Conservation (phyloP, 2,888 invertebrate species). For the Drosophila flavopinicola region DNA sequence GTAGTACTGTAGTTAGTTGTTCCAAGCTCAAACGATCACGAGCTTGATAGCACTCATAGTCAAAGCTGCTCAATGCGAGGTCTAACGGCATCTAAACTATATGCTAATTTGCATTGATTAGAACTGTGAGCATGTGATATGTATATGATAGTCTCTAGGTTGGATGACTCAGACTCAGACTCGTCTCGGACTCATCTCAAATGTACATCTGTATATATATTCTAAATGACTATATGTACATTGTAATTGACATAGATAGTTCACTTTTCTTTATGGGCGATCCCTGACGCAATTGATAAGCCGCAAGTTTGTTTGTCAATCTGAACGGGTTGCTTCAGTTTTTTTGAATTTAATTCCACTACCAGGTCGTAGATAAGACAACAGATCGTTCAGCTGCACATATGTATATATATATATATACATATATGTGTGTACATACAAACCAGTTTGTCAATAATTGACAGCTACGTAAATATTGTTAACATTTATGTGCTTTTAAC, state of each 20-base stretch:
- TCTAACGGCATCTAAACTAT: conserved; percentile 33
- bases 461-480: conserved; percentile 75
- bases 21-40: conserved; percentile 50
- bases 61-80: not conserved
- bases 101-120: conserved; percentile 65
- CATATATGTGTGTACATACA: conserved; percentile 25
- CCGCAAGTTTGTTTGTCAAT: conserved; percentile 20
- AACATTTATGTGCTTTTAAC: conserved; percentile 56
- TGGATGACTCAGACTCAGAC: conserved; percentile 58
- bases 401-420: not conserved
- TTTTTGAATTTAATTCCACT: conserved; percentile 46
- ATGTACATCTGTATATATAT: conserved; percentile 5
- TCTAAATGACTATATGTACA: not conserved
- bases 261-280: conserved; percentile 15
- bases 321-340: conserved; percentile 10
- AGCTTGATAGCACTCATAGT: conserved; percentile 30
- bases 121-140: conserved; percentile 55
- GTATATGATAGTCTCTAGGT: conserved; percentile 36
- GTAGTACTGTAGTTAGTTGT: no score
- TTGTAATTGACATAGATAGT: not conserved
- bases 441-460: conserved; percentile 72
- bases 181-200: conserved; percentile 19
- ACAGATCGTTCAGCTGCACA: conserved; percentile 34
- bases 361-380: conserved; percentile 37
- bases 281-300: conserved; percentile 68